These are phyloP conservation scores for Brachyptera risi DNA, from an alignment of 2,888 invertebrate genomes.

Conservation along the genomic window DNA sequence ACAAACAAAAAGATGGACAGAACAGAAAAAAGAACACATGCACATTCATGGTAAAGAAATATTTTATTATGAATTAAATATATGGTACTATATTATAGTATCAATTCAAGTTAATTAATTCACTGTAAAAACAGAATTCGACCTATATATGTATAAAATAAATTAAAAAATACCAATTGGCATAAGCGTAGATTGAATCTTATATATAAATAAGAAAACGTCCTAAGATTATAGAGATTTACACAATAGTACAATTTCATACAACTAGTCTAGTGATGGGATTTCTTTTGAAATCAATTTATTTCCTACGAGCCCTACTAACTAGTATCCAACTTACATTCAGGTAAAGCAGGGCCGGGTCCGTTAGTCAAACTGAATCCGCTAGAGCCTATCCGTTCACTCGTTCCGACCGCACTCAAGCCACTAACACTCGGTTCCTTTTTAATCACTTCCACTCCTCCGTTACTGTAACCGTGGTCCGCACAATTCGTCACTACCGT, in stretches of 20 bases:
- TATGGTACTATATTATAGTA: background rate
- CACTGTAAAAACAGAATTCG: no score
- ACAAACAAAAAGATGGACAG: background rate
- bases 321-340: conserved; percentile 31
- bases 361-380: conserved; percentile 24
- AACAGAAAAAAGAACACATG: background rate
- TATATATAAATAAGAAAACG: no score
- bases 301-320: no score
- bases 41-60: background rate
- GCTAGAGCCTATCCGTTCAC: no score
- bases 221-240: no score
- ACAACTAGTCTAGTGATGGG: no score
- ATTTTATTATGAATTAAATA: background rate
- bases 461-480: conserved; percentile 24
- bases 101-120: background rate
- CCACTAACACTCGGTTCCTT: conserved; percentile 26
- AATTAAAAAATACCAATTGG: no score
- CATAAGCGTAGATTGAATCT: no score
- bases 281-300: no score
- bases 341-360: conserved; percentile 22
- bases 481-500: conserved; percentile 16
- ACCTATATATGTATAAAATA: no score
- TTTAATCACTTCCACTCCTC: conserved; percentile 26
- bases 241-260: no score
- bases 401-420: conserved; percentile 10